Evolutionary conservation across 37 sponge, comb jelly and placozoan genomes (phyloP).

Genomic region (Aplysina aerophoba): DNA sequence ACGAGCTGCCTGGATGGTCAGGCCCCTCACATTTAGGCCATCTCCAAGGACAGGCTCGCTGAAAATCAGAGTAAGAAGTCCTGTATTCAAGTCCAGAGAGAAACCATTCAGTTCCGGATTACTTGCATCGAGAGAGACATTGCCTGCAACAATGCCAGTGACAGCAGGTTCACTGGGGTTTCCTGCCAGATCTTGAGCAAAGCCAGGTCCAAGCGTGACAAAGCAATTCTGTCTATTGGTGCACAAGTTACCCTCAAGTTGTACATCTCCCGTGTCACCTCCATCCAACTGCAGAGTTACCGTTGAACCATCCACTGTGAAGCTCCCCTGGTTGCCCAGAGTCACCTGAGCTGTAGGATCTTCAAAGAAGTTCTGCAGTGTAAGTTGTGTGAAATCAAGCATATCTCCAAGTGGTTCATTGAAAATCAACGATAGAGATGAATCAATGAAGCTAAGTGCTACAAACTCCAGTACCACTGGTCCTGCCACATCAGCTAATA

Average conservation of each 20-base stretch:
- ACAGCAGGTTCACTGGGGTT: constrained; percentile 25
- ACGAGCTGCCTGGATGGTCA: constrained; percentile 55
- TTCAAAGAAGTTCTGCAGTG: constrained; percentile 59
- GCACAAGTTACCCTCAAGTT: constrained; percentile 64
- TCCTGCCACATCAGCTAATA: constrained; percentile 60
- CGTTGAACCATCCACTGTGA: constrained; percentile 20
- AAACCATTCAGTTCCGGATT: constrained; percentile 58
- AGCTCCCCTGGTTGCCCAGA: neutral
- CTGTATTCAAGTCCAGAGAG: constrained; percentile 65
- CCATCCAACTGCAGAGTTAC: constrained; percentile 46
- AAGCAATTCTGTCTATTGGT: constrained; percentile 77
- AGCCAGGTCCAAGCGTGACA: constrained; percentile 47
- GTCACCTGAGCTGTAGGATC: constrained; percentile 24
- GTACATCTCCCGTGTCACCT: constrained; percentile 61
- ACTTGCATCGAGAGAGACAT: constrained; percentile 53
- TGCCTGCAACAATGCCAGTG: constrained; percentile 51
- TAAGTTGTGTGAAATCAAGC: constrained; percentile 41
- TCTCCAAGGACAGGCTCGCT: constrained; percentile 64
- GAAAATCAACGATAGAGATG: constrained; percentile 70
- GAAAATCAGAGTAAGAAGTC: constrained; percentile 67
- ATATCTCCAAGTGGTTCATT: constrained; percentile 71
- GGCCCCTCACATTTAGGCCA: constrained; percentile 42
- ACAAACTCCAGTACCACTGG: constrained; percentile 69
- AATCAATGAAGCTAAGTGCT: constrained; percentile 61
- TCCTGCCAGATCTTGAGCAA: constrained; percentile 70